Evolutionary conservation across 1,140 invertebrate genomes (phyloP).

Genomic region (Littorina saxatilis): DNA sequence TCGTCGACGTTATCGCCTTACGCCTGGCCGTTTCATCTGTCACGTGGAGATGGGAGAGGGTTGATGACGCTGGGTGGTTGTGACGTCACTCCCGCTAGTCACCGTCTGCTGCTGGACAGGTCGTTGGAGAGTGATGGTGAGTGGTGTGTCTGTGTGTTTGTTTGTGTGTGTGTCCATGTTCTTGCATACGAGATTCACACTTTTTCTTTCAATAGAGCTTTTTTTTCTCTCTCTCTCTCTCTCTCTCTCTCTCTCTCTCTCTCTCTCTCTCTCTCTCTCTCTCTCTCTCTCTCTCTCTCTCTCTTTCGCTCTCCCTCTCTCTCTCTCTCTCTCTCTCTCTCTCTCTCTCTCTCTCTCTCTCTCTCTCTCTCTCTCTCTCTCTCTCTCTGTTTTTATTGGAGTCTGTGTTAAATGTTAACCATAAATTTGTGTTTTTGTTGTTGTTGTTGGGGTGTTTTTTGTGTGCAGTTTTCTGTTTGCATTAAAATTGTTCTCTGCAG

Average conservation of each 20-base stretch:
- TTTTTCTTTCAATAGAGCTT: not conserved
- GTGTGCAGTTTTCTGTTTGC: too few species aligned
- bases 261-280: not conserved
- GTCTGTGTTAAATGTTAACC: too few species aligned
- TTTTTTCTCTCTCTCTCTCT: slow-evolving; percentile 4
- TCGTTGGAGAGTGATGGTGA: slow-evolving; percentile 11
- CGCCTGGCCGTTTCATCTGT: not conserved
- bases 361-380: not conserved
- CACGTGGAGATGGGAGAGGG: not conserved
- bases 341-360: slow-evolving; percentile 14
- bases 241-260: slow-evolving; percentile 8
- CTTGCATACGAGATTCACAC: not conserved
- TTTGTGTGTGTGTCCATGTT: too few species aligned
- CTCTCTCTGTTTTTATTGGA: not conserved
- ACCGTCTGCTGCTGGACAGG: not conserved
- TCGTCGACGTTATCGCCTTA: not conserved
- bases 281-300: not conserved
- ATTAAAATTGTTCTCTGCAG: too few species aligned
- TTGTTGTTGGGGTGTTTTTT: too few species aligned
- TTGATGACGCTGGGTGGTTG: not conserved
- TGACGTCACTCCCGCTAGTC: not conserved
- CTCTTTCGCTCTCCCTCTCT: not conserved
- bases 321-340: slow-evolving; percentile 12
- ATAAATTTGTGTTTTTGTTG: too few species aligned
- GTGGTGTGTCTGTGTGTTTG: not conserved